Percentiles rank a stretch among this genome's conserved stretches.
Evolutionary conservation across 2,797 vertebrate genomes (phyloP).

Genomic region (Crocodylus rhombifer): DNA sequence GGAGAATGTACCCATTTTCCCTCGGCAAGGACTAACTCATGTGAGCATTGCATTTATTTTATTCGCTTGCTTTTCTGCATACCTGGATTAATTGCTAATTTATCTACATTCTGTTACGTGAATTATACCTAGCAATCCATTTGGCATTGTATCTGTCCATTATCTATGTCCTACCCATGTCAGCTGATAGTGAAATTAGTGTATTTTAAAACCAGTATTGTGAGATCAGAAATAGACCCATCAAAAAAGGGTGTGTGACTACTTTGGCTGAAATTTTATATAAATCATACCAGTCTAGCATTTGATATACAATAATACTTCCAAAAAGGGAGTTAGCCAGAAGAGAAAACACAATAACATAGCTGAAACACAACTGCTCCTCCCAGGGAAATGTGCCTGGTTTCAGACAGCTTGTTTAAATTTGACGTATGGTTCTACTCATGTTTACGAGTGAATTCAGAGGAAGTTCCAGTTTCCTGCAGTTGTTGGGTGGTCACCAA

Average conservation of each 20-base stretch:
- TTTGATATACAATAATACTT: not conserved
- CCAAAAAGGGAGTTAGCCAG: not conserved
- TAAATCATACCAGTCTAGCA: not conserved
- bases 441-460: not conserved
- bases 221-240: not conserved
- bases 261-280: not conserved
- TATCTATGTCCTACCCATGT: not conserved
- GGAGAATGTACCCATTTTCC: conserved; percentile 31
- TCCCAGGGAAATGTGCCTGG: not conserved
- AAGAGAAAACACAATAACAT: not conserved
- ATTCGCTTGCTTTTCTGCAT: not conserved
- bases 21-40: not conserved
- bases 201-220: not conserved
- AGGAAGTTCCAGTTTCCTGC: conserved; percentile 14
- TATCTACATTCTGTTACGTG: not conserved
- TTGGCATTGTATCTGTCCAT: not conserved
- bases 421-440: not conserved
- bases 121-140: not conserved
- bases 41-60: conserved; percentile 27
- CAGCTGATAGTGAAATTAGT: not conserved
- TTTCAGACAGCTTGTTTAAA: not conserved
- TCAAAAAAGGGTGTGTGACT: not conserved
- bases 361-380: not conserved
- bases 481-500: not conserved
- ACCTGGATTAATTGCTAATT: not conserved